Evolutionary conservation across 1,140 invertebrate species (phyloP).

Genomic region (Oedothorax gibbosus): DNA sequence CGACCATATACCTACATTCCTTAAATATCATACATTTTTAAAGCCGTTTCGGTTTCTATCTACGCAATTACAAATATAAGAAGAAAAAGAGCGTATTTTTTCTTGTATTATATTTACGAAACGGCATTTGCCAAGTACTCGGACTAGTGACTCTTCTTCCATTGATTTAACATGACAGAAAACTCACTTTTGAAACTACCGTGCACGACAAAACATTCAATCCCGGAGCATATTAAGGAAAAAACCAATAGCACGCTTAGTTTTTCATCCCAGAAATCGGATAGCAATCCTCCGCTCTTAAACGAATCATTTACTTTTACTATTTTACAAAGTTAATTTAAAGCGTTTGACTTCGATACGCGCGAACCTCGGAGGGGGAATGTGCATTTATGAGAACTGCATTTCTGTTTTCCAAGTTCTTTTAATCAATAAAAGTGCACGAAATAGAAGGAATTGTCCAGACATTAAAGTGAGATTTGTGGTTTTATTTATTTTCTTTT

Average conservation of each 20-base stretch:
- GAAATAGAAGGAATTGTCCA: slow-evolving; percentile 14
- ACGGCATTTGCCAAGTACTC: too few relatives aligned
- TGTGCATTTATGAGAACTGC: slow-evolving; percentile 8
- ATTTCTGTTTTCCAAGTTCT: slow-evolving; percentile 13
- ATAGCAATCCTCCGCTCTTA: slow-evolving; percentile 45
- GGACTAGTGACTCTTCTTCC: too few relatives aligned
- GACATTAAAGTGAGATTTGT: slow-evolving; percentile 36
- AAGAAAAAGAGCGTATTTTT: too few relatives aligned
- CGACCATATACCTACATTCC: too few relatives aligned
- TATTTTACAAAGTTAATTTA: slow-evolving; percentile 52
- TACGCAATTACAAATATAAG: too few relatives aligned
- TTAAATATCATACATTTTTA: too few relatives aligned
- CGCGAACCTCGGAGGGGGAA: slow-evolving; percentile 1
- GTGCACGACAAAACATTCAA: slow-evolving; percentile 7
- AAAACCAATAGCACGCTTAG: slow-evolving; percentile 54
- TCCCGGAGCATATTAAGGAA: slow-evolving; percentile 47
- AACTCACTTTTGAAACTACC: background rate
- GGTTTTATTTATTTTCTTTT: slow-evolving; percentile 17
- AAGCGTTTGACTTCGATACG: slow-evolving; percentile 46
- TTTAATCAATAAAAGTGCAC: slow-evolving; percentile 38
- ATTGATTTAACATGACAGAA: too few relatives aligned
- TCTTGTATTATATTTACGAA: too few relatives aligned
- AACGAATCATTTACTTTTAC: slow-evolving; percentile 52
- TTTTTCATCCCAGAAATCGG: slow-evolving; percentile 23
- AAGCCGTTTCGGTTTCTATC: too few relatives aligned